A percentile compares a stretch with the other conserved stretches of the same genome.
phyloP scores from a whole-genome alignment of 2,113 vertebrate species.

The Agapornis roseicollis region DNA sequence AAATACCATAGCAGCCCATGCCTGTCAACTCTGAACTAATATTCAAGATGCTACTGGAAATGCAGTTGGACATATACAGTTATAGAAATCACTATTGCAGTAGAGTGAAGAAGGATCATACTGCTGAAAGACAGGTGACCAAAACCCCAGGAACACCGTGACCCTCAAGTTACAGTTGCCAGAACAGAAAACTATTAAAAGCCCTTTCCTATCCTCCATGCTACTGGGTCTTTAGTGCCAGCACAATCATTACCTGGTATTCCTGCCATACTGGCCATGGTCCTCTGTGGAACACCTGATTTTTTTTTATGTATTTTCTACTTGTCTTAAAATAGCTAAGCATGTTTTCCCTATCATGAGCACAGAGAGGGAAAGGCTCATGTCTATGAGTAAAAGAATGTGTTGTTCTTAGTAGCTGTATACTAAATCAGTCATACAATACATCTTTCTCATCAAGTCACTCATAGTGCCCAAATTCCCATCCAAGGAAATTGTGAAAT shows the following conservation, averaged over 20 bases:
- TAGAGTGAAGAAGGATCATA: not conserved
- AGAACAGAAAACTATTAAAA: not conserved
- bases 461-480: not conserved
- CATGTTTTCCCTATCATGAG: not conserved
- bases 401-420: not conserved
- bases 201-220: not conserved
- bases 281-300: not conserved
- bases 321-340: not conserved
- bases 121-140: not conserved
- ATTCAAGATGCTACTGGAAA: not conserved
- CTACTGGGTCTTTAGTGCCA: not conserved
- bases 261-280: fast-evolving
- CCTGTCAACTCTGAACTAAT: not conserved
- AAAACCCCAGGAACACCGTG: not conserved
- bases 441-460: not conserved
- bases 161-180: not conserved
- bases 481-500: not conserved
- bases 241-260: fast-evolving
- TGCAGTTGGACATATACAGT: not conserved
- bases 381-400: not conserved
- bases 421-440: not conserved
- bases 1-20: not conserved
- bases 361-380: not conserved
- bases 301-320: not conserved
- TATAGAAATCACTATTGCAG: not conserved